These are phyloP conservation scores for Carassius auratus DNA, from an alignment of 2,113 vertebrate species.

Conservation along the genomic window DNA sequence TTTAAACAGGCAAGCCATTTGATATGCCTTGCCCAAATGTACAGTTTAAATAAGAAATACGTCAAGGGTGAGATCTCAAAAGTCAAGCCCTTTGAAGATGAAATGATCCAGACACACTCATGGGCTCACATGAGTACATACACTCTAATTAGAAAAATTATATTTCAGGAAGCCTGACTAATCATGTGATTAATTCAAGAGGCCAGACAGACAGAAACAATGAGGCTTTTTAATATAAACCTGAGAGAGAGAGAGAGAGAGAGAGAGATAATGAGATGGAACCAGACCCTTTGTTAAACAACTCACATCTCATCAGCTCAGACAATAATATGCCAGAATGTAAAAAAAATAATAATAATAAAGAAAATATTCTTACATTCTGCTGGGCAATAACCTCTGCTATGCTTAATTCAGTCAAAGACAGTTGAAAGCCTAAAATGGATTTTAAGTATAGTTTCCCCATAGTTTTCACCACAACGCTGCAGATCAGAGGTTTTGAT, in stretches of 20 bases:
- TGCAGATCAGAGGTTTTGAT: neutral
- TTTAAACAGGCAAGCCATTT: neutral
- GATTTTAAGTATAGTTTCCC: neutral
- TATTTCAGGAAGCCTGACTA: conserved; percentile 34
- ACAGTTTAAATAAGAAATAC: neutral
- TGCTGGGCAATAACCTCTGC: neutral
- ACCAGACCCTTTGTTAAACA: neutral
- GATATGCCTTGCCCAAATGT: neutral
- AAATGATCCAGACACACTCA: conserved; percentile 36
- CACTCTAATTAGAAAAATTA: conserved; percentile 34
- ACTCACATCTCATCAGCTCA: conserved; percentile 4
- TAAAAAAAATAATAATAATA: neutral
- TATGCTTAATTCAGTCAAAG: neutral
- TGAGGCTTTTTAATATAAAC: conserved; percentile 10
- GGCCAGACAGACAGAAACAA: neutral
- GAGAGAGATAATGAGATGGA: neutral
- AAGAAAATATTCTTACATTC: neutral
- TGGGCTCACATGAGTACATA: conserved; percentile 23
- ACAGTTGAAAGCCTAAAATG: neutral
- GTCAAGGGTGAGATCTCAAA: conserved; percentile 3
- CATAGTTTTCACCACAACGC: conserved; percentile 20
- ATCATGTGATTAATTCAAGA: conserved; percentile 44
- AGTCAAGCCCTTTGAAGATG: conserved; percentile 9
- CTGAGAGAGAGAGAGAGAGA: neutral
- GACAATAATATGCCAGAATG: neutral